phyloP scores from a whole-genome alignment of 2,113 vertebrate genomes.

The Gallinago jamesoni region DNA sequence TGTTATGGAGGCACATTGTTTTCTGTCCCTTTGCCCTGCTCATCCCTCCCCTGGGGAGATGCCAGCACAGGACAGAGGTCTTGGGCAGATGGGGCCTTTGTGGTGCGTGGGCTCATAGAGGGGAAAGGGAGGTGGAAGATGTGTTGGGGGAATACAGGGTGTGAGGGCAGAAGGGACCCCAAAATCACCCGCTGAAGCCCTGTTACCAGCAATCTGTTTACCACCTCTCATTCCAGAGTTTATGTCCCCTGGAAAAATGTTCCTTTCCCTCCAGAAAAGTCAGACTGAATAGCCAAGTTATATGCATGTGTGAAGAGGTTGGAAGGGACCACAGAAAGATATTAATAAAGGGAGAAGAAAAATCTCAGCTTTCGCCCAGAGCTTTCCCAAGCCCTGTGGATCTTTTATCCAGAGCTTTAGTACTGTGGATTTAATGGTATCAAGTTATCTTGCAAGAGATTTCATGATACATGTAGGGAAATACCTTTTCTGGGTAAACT shows the following conservation, averaged over 20 bases:
- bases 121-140: not conserved
- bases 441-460: conserved; percentile 47
- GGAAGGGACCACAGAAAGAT: not conserved
- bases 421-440: conserved; percentile 18
- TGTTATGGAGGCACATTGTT: not conserved
- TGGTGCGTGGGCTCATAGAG: not conserved
- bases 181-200: not conserved
- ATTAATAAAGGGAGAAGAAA: not conserved
- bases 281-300: not conserved
- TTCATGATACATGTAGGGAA: not conserved
- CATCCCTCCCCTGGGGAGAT: not conserved
- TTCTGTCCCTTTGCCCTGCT: not conserved
- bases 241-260: not conserved
- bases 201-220: not conserved
- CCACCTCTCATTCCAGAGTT: not conserved
- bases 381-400: not conserved
- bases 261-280: not conserved
- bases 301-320: rapidly evolving
- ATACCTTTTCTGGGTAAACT: conserved; percentile 62
- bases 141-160: not conserved
- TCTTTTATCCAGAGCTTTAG: not conserved
- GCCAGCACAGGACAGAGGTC: not conserved
- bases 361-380: not conserved
- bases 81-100: not conserved
- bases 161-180: not conserved